Base-by-base conservation (phyloP, 2,113 vertebrate genomes). In the Neotoma lepida region DNA sequence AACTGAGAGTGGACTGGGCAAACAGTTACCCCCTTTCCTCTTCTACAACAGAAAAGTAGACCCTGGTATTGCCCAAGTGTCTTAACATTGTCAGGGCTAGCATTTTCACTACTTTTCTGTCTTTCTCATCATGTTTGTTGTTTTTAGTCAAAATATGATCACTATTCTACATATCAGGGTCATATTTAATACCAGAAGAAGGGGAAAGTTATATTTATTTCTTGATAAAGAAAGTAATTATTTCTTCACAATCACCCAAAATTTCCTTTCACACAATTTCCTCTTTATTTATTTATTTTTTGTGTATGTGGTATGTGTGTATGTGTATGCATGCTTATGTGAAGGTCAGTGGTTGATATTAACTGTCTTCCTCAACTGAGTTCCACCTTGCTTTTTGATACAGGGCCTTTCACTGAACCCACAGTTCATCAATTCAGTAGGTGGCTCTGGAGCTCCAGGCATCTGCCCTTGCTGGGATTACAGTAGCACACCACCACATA, bases 241-340 rank as follows among this genome's bases (percentile, higher is more conserved):
- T 95, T 95, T 94, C 74, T 94, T 22, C 30, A 89, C 58, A 91
- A 81, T 89, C 70, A 89, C 63, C 35, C 17, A 41, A 85, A 70
- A 4, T 71, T 94, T 92, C 63, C 10, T 39, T 44, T 77, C 46
- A 17, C 15, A 33, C 24, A 39, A 28, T 61, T 61, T 61, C 1
- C 7, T 35, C 54, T 24, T 28, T 39, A 13, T 81, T 39, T 84
- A n/a, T 8, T 1, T 56, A 41, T 54, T 81, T 33, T 56, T 26
- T 86, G 28, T 49, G 30, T 63, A 13, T 85, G 82, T 44, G 26
- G 13, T 18, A 66, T 85, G 61, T 85, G 9, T 64, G 26, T 64
- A 9, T 20, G 18, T n/a, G 33, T 54, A 22, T 80, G 49, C 26
- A 9, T 41, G 15, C 46, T 15, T 14, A 33, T 85, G 81, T 85